Evolutionary conservation across 2,888 invertebrate genomes (phyloP).

Genomic region (Panzeria rudis): DNA sequence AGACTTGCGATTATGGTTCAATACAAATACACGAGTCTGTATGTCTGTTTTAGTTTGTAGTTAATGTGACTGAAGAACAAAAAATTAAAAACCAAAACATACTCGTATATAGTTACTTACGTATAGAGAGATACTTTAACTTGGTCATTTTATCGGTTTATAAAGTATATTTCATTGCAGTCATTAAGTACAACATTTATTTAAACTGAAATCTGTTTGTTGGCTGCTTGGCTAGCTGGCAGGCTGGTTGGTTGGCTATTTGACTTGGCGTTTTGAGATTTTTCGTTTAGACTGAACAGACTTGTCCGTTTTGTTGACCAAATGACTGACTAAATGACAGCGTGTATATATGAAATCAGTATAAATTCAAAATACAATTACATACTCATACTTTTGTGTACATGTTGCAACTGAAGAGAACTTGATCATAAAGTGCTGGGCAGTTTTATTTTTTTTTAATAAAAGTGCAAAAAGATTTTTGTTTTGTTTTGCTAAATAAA

Average conservation of each 20-base stretch:
- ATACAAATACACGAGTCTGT: slow-evolving; percentile 1
- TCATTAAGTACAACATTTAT: slow-evolving; percentile 74
- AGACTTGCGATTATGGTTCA: slow-evolving; percentile 45
- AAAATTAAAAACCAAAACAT: slow-evolving; percentile 42
- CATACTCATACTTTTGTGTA: slow-evolving; percentile 23
- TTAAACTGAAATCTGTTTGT: slow-evolving; percentile 70
- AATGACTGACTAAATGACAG: slow-evolving; percentile 61
- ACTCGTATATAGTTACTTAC: slow-evolving; percentile 6
- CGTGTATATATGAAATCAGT: slow-evolving; percentile 41
- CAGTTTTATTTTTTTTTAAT: slow-evolving; percentile 35
- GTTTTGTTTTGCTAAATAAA: slow-evolving; percentile 12
- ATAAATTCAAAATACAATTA: slow-evolving; percentile 61
- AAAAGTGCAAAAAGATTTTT: slow-evolving; percentile 58
- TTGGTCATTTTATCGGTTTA: slow-evolving; percentile 68
- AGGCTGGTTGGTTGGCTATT: background rate
- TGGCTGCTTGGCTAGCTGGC: slow-evolving; percentile 27
- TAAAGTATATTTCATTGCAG: slow-evolving; percentile 75
- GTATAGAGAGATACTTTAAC: slow-evolving; percentile 68
- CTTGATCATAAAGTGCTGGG: slow-evolving; percentile 60
- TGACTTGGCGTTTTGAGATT: slow-evolving; percentile 41
- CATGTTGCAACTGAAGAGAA: slow-evolving; percentile 57
- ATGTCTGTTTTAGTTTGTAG: slow-evolving; percentile 32
- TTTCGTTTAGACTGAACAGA: slow-evolving; percentile 11
- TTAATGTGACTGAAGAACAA: slow-evolving; percentile 65
- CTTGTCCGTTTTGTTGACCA: slow-evolving; percentile 42